These are phyloP conservation scores for Diuraphis noxia DNA, from an alignment of 1,140 invertebrate species.

Conservation along the genomic window DNA sequence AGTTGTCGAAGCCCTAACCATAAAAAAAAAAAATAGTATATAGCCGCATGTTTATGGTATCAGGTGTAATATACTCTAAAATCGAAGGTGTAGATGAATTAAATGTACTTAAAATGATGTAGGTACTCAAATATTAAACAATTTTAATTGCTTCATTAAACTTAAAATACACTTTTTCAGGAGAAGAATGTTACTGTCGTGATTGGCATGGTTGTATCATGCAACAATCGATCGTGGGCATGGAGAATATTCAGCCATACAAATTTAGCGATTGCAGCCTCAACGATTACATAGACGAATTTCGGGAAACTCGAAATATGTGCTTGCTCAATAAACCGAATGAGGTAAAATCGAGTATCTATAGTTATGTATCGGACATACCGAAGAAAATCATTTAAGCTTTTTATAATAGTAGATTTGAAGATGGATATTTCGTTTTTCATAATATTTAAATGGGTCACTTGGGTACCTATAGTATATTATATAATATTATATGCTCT, in stretches of 20 bases:
- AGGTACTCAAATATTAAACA: not conserved
- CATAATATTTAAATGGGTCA: not conserved
- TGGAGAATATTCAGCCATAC: constrained; percentile 72
- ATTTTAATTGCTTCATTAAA: not conserved
- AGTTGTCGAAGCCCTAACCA: no score
- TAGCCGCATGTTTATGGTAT: not conserved
- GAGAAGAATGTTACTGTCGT: constrained; percentile 77
- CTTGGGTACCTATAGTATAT: not conserved
- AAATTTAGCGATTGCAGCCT: constrained; percentile 89
- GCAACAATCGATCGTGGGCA: constrained; percentile 64
- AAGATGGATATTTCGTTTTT: not conserved
- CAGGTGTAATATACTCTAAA: not conserved
- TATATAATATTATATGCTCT: not conserved
- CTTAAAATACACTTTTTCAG: constrained; percentile 60
- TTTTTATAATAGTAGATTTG: not conserved
- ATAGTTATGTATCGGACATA: not conserved
- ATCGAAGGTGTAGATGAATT: not conserved
- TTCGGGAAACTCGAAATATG: constrained; percentile 77
- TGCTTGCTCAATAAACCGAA: constrained; percentile 91
- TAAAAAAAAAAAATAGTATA: no score
- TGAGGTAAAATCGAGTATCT: constrained; percentile 62
- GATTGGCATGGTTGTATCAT: constrained; percentile 97
- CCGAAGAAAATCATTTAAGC: not conserved
- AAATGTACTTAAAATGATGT: not conserved
- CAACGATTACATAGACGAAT: constrained; percentile 80